Evolutionary conservation across 2,888 invertebrate genomes (phyloP).

Genomic region (Thelaira solivaga): DNA sequence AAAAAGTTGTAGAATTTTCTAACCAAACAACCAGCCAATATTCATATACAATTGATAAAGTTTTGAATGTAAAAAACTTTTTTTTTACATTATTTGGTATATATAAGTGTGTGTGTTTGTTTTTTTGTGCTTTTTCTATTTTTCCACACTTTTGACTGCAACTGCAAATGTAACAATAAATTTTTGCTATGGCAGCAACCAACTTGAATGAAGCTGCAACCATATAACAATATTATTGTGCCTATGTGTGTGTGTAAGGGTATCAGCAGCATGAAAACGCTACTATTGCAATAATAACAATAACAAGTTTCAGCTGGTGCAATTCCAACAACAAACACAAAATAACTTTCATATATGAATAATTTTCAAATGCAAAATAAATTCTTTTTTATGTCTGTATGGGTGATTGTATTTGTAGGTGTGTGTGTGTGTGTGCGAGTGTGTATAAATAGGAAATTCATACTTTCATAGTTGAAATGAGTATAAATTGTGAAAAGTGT

Average conservation of each 20-base stretch:
- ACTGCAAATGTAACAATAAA: slow-evolving; percentile 60
- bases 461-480: slow-evolving; percentile 24
- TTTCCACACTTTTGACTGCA: slow-evolving; percentile 61
- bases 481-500: slow-evolving; percentile 18
- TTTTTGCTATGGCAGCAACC: slow-evolving; percentile 22
- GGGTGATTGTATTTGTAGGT: background rate
- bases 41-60: slow-evolving; percentile 58
- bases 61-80: slow-evolving; percentile 60
- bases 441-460: slow-evolving; percentile 8
- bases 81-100: too few species aligned
- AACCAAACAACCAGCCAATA: slow-evolving; percentile 54
- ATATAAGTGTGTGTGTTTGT: too few species aligned
- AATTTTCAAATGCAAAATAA: slow-evolving; percentile 7
- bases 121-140: background rate
- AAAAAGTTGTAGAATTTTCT: slow-evolving; percentile 27
- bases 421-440: background rate
- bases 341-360: slow-evolving; percentile 42
- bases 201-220: background rate
- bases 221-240: slow-evolving; percentile 6
- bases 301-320: slow-evolving; percentile 26
- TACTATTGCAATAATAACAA: slow-evolving; percentile 39
- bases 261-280: slow-evolving; percentile 41
- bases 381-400: background rate
- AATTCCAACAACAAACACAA: slow-evolving; percentile 45
- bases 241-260: background rate